Evolutionary conservation across 2,797 vertebrate genomes (phyloP).

Genomic region (Cirrhinus mrigala): DNA sequence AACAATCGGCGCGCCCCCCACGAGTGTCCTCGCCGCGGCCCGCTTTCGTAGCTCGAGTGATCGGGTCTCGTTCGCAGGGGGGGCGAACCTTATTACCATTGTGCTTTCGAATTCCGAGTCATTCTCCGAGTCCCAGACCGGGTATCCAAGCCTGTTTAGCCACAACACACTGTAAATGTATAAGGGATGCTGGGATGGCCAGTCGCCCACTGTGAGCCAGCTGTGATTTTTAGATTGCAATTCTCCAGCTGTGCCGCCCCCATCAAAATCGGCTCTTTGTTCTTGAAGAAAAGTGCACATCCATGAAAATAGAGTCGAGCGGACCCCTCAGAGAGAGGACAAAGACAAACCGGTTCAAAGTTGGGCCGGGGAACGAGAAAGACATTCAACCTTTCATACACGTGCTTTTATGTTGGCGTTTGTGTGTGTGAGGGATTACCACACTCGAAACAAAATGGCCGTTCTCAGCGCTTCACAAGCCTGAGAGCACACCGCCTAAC

Average conservation of each 20-base stretch:
- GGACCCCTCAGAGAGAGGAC: slow-evolving; percentile 53
- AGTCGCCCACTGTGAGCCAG: slow-evolving; percentile 46
- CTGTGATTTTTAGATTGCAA: slow-evolving; percentile 63
- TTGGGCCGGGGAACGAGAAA: slow-evolving; percentile 37
- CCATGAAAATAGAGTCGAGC: slow-evolving; percentile 35
- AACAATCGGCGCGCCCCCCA: slow-evolving; percentile 23
- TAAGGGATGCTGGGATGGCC: slow-evolving; percentile 47
- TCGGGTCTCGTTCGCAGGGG: neutral
- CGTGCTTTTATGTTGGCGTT: neutral
- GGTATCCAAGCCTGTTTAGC: slow-evolving; percentile 52
- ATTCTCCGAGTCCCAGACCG: slow-evolving; percentile 39
- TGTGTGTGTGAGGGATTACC: slow-evolving; percentile 28
- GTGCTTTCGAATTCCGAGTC: slow-evolving; percentile 42
- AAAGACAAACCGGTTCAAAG: slow-evolving; percentile 47
- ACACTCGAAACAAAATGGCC: slow-evolving; percentile 48
- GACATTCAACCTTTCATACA: slow-evolving; percentile 30
- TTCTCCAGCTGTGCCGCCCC: slow-evolving; percentile 55
- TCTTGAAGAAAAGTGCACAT: slow-evolving; percentile 49
- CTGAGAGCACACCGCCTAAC: slow-evolving; percentile 54
- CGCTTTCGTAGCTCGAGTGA: slow-evolving; percentile 13
- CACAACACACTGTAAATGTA: slow-evolving; percentile 53
- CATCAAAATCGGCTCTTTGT: slow-evolving; percentile 62
- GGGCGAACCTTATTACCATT: slow-evolving; percentile 40
- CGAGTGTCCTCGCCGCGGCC: neutral
- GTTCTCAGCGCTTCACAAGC: slow-evolving; percentile 55